A percentile compares a stretch with the other conserved stretches of the same genome.
phyloP scores from a whole-genome alignment of 92 coral and sea anemone genomes.

The Phymanthus crucifer region DNA sequence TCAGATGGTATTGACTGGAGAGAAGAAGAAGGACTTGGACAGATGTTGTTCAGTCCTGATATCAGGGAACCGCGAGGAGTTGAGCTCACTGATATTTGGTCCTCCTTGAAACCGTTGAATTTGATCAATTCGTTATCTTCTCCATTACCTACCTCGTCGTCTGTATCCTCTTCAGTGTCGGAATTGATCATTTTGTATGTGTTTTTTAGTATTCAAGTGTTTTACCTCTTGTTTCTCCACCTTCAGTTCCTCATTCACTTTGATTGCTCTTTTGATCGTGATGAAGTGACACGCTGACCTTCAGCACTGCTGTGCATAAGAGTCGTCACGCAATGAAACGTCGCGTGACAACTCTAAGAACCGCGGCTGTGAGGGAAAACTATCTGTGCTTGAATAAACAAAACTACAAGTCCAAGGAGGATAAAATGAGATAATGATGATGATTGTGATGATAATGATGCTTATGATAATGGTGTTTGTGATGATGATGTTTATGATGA shows the following conservation, averaged over 20 bases:
- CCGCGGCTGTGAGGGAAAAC: too few relatives aligned
- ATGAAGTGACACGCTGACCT: background rate
- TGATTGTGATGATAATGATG: too few relatives aligned
- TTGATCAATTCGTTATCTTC: conserved; percentile 43
- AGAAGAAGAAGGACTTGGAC: conserved; percentile 81
- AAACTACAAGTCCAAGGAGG: too few relatives aligned
- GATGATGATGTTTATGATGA: too few relatives aligned
- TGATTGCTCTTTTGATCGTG: background rate
- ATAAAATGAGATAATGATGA: too few relatives aligned
- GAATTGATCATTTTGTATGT: conserved; percentile 36
- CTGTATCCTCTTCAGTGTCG: conserved; percentile 55
- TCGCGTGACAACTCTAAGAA: too few relatives aligned
- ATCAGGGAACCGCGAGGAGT: conserved; percentile 62
- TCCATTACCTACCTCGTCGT: conserved; percentile 36
- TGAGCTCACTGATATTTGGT: conserved; percentile 19
- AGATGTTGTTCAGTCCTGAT: conserved; percentile 53
- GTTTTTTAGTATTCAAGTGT: background rate
- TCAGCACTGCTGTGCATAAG: background rate
- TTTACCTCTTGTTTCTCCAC: background rate
- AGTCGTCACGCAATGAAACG: background rate
- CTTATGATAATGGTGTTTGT: too few relatives aligned
- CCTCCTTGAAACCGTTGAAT: conserved; percentile 31
- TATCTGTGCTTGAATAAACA: too few relatives aligned
- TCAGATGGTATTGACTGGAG: conserved; percentile 62
- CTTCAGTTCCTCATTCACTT: background rate